Evolutionary conservation across 2,113 vertebrate genomes (phyloP), one percentile per base, ranked within the genome.

Genomic region (Corynorhinus townsendii): DNA sequence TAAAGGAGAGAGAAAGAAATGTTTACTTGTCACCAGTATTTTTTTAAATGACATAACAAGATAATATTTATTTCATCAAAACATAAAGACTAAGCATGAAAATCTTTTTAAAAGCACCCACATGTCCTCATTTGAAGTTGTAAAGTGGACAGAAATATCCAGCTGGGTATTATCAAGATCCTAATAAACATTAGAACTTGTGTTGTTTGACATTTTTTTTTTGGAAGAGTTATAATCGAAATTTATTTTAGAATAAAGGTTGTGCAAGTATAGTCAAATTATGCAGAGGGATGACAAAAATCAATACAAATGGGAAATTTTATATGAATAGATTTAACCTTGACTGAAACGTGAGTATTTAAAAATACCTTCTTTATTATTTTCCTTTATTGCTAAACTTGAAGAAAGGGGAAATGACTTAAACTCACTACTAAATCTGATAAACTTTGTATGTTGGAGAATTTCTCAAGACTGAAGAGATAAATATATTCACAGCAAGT

Each of bases 71-170:
- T 96, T 97, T 96, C 38, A 40, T 86, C 17, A 93, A 91, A 97
- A 85, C 22, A 80, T 89, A 94, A 26, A 89, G 59, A 43, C 89
- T 95, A 96, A 93, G 52, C 4, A 75, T 59, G 75, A 82, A 96
- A 97, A 96, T 49, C 20, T 89, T 94, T 76, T 20, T n/a, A 97
- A 97, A 98, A 91, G 28, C 15, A 90, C 12, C 26, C 30, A 95
- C 56, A 11, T 68, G 16, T 5, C 92, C 4, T 83, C 35, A 40
- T 83, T 79, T 86, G 72, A 93, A 96, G 22, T 62, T 86, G 10
- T 80, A 83, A 75, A 89, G 75, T 9, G 82, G 47, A 79, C 12
- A 59, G 17, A 86, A 96, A 87, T 91, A 87, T 24, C 11, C 17
- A 69, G 5, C 24, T 90, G 62, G 86, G 20, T 94, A 95, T 96